Evolutionary conservation across 2,797 vertebrate species (phyloP).

Genomic region (Darevskia mixta): DNA sequence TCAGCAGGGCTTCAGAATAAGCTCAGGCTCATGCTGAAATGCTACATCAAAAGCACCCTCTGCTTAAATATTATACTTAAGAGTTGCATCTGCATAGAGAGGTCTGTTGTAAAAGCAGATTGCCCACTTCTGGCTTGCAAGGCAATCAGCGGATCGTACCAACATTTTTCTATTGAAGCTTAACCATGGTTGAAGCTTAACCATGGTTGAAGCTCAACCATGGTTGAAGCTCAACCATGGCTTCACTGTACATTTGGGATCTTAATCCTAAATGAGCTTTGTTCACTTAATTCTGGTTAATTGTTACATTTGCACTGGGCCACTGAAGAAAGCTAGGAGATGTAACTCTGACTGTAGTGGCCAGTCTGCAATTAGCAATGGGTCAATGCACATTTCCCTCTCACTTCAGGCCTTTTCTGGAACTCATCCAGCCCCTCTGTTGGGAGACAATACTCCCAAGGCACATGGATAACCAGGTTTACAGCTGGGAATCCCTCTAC

Average conservation of each 20-base stretch:
- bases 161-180: not conserved
- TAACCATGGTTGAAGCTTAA: not conserved
- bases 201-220: too few relatives aligned
- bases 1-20: not conserved
- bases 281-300: not conserved
- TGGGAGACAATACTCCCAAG: not conserved
- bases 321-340: not conserved
- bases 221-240: not conserved
- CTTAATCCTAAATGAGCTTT: not conserved
- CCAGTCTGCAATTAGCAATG: not conserved
- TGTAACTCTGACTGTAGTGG: not conserved
- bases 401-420: not conserved
- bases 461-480: not conserved
- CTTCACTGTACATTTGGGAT: not conserved
- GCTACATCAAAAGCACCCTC: not conserved
- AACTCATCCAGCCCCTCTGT: not conserved
- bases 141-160: too few relatives aligned
- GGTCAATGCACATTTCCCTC: not conserved
- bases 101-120: not conserved
- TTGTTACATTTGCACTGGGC: not conserved
- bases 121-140: not conserved
- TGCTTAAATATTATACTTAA: not conserved
- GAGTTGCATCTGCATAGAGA: not conserved
- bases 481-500: not conserved
- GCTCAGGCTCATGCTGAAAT: not conserved